Evolutionary conservation across 2,888 invertebrate species (phyloP), one percentile per base, ranked within the genome.

Genomic region (Choristoneura rosaceana): DNA sequence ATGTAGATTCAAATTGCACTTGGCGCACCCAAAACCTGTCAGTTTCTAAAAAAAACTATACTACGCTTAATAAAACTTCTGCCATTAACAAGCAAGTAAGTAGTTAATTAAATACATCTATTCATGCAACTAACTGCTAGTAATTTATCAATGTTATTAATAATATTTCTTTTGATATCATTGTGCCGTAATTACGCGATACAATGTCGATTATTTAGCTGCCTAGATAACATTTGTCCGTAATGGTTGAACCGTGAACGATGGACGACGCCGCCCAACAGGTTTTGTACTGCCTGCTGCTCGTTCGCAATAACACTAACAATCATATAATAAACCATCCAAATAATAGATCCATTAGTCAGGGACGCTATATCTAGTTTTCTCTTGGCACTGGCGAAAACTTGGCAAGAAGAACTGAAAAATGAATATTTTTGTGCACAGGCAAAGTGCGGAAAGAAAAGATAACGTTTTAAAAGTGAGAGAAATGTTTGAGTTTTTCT

Each of bases 111-210:
- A 14, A 15, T 3, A 9, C 25, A 2, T 12, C 10, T 12, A 25
- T 55, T 55, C 10, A 25, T 55, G 9, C 17, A 55, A 55, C 12
- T 25, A 25, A 17, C 25, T 9, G 15, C 50, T 10, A 10, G 10
- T 25, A 43, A 55, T 55, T 55, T 55, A 55, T n/a, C 10, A 25
- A 55, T 0, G 25, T 55, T 25, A 25, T 55, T 55, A 55, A 25
- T 55, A 25, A n/a, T 55, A 9, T 55, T 55, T 55, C 4, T 9
- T 25, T 25, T 55, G 12, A 17, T 9, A 4, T 12, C 25, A 17
- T 55, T 25, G 25, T 55, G 55, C 55, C 25, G 12, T 55, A 55
- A 55, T 55, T 55, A 55, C 55, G 17, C 17, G 47, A 14, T 52
- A 52, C 17, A 52, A 3, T n/a, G 17, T 15, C 43, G 43, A 43